Evolutionary conservation across 2,797 vertebrate species (phyloP).

Genomic region (Nyctibius grandis): DNA sequence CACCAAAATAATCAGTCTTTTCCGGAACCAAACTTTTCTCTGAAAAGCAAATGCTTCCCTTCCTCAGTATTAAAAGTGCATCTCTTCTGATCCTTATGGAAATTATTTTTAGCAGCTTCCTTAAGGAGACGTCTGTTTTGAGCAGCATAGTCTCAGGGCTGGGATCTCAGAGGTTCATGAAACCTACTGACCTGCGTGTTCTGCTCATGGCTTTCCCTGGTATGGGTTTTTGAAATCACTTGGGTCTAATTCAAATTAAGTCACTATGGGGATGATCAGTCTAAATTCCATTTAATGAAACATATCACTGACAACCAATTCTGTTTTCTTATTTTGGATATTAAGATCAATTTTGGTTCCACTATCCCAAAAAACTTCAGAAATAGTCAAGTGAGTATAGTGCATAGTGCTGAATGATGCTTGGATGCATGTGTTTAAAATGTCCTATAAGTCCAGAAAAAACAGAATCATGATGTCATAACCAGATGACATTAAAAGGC

Average conservation of each 20-base stretch:
- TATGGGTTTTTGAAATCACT: not conserved
- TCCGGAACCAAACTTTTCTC: not conserved
- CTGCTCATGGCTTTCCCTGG: not conserved
- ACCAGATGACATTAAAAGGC: not conserved
- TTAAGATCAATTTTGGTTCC: not conserved
- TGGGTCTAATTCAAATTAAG: not conserved
- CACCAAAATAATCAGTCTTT: not conserved
- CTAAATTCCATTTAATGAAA: not conserved
- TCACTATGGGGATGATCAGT: not conserved
- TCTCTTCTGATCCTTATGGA: not conserved
- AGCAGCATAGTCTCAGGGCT: not conserved
- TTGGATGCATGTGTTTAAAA: not conserved
- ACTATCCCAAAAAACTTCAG: not conserved
- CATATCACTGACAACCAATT: not conserved
- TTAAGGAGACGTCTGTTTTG: not conserved
- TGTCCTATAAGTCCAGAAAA: not conserved
- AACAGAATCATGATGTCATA: not conserved
- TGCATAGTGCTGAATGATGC: not conserved
- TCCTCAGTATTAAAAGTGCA: not conserved
- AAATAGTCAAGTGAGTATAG: not conserved
- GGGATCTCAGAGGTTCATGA: not conserved
- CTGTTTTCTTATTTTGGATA: not conserved
- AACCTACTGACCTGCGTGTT: not conserved
- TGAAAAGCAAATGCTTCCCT: not conserved
- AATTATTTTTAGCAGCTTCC: not conserved